These are phyloP conservation scores for Anoplopoma fimbria DNA, from an alignment of 2,113 vertebrate species.

Conservation along the genomic window DNA sequence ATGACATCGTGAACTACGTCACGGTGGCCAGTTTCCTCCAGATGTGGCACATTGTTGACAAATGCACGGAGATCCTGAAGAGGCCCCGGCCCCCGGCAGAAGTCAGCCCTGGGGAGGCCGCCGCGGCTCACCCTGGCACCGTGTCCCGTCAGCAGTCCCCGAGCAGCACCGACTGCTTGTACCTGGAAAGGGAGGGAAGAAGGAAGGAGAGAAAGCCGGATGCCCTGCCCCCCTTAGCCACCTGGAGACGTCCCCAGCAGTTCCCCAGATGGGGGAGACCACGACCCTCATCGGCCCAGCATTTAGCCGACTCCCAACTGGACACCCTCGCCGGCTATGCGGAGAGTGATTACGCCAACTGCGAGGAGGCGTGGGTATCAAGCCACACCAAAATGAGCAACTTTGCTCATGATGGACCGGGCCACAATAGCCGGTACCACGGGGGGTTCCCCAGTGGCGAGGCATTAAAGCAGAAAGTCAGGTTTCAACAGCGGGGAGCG, in stretches of 20 bases:
- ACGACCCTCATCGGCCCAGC: constrained; percentile 59
- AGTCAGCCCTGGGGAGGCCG: constrained; percentile 20
- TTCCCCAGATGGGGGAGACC: constrained; percentile 71
- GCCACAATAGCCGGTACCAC: constrained; percentile 45
- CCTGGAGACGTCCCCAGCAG: constrained; percentile 83
- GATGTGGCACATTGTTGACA: constrained; percentile 90
- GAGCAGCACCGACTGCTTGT: constrained; percentile 84
- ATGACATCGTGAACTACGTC: constrained; percentile 87
- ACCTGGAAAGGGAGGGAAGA: constrained; percentile 68
- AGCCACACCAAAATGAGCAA: constrained; percentile 50
- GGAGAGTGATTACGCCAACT: constrained; percentile 68
- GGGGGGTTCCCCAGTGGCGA: constrained; percentile 44
- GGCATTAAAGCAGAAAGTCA: constrained; percentile 67
- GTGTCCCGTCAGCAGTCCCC: constrained; percentile 83
- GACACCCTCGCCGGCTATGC: constrained; percentile 49
- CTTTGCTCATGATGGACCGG: constrained; percentile 51
- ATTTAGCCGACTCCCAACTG: constrained; percentile 75
- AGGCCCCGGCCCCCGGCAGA: constrained; percentile 63
- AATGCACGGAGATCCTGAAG: constrained; percentile 86
- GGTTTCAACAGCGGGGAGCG: constrained; percentile 63
- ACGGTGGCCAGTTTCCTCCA: constrained; percentile 87
- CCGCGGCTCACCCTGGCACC: constrained; percentile 33
- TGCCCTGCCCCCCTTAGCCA: constrained; percentile 79
- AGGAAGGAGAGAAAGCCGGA: constrained; percentile 70
- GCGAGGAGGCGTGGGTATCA: constrained; percentile 73